Conservation (phyloP, 2,888 invertebrate genomes). For the Candidula unifasciata region DNA sequence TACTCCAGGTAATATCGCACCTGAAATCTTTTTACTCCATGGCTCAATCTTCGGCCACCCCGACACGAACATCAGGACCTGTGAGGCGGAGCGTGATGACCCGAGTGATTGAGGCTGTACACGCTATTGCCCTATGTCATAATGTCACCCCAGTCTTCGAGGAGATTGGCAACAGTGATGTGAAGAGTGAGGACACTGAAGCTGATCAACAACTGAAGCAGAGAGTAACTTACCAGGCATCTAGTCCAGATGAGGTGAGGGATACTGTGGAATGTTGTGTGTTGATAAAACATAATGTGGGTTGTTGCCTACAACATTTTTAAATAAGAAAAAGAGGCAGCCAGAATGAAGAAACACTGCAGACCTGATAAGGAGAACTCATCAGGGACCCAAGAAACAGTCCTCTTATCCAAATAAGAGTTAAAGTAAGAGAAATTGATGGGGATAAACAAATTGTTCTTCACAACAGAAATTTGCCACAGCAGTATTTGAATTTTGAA, state of each 20-base stretch:
- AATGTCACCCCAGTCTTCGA: constrained; percentile 99
- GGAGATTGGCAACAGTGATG: constrained; percentile 69
- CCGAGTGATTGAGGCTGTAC: constrained; percentile 91
- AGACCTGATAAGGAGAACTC: too few species aligned
- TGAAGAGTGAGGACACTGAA: constrained; percentile 68
- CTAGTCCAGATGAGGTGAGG: constrained; percentile 85
- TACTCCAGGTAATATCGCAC: constrained; percentile 78
- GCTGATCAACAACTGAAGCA: constrained; percentile 75
- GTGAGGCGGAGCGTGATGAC: constrained; percentile 85
- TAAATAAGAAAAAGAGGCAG: too few species aligned
- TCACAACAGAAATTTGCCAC: too few species aligned
- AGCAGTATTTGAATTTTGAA: too few species aligned
- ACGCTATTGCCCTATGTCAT: constrained; percentile 97
- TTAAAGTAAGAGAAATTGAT: too few species aligned
- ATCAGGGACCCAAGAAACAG: too few species aligned
- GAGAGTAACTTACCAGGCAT: constrained; percentile 83
- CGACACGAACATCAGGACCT: constrained; percentile 65
- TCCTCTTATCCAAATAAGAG: too few species aligned
- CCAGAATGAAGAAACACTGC: too few species aligned
- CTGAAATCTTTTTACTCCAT: constrained; percentile 78
- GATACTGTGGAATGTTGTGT: background rate
- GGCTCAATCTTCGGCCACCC: constrained; percentile 55
- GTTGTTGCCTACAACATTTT: too few species aligned
- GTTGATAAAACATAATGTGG: background rate
- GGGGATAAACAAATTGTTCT: too few species aligned